A percentile compares a stretch with the other conserved stretches of the same genome.
These are phyloP conservation scores for Salvelinus alpinus DNA, from an alignment of 2,113 vertebrate species.

Conservation along the genomic window DNA sequence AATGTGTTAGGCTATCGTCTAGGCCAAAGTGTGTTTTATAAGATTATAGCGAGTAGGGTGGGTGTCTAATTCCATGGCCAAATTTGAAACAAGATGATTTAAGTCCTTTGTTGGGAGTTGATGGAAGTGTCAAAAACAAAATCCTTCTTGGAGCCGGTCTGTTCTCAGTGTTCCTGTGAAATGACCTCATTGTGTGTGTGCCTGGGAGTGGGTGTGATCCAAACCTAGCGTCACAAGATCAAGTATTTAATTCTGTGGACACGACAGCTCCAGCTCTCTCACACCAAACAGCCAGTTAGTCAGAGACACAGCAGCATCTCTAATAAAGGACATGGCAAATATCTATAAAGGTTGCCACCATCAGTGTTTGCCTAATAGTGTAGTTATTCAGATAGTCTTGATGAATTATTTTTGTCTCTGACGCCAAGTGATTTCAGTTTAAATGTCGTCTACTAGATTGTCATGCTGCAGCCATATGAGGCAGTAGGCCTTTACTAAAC, in stretches of 20 bases:
- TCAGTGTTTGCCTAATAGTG: too few species aligned
- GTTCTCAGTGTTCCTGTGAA: not conserved
- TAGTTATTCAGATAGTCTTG: too few species aligned
- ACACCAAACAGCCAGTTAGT: slow-evolving; percentile 5
- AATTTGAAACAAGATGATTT: not conserved
- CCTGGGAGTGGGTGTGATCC: not conserved
- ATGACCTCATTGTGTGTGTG: not conserved
- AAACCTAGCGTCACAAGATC: too few species aligned
- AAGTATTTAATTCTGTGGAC: not conserved
- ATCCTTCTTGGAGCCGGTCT: not conserved
- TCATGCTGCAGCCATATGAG: too few species aligned
- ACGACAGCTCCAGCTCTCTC: not conserved
- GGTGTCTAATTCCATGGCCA: not conserved
- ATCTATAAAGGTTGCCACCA: too few species aligned
- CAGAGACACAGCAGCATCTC: not conserved
- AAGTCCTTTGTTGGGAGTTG: not conserved
- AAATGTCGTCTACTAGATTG: too few species aligned
- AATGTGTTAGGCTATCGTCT: not conserved
- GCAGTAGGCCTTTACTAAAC: too few species aligned
- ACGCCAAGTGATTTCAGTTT: too few species aligned
- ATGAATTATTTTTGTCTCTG: too few species aligned
- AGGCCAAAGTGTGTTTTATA: not conserved
- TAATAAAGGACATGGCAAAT: too few species aligned
- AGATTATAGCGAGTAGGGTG: not conserved
- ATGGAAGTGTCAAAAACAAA: not conserved